Evolutionary conservation across 2,113 vertebrate genomes (phyloP).

Genomic region (Sardina pilchardus): DNA sequence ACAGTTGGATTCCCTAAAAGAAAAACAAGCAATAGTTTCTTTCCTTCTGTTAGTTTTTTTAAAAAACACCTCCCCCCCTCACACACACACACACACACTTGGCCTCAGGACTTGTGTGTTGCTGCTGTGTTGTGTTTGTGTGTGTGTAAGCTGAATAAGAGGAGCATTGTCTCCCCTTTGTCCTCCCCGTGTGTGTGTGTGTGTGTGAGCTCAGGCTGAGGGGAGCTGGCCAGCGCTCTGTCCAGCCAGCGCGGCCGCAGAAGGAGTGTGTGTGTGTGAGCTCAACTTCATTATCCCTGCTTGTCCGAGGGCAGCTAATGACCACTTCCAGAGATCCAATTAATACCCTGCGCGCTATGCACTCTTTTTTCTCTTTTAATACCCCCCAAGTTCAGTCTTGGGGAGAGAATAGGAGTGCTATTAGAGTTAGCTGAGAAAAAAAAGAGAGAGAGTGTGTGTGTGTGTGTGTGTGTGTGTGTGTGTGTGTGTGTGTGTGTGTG

Average conservation of each 20-base stretch:
- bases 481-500: too few species aligned
- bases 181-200: neutral
- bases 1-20: neutral
- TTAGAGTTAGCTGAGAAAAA: neutral
- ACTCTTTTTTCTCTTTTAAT: conserved; percentile 33
- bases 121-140: neutral
- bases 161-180: neutral
- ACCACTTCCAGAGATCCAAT: conserved; percentile 73
- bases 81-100: too few species aligned
- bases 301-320: conserved; percentile 75
- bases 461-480: neutral
- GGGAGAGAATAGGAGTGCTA: neutral
- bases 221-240: neutral
- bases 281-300: conserved; percentile 73
- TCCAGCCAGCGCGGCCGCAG: neutral
- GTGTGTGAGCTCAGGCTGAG: neutral
- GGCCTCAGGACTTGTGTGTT: neutral
- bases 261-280: too few species aligned
- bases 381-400: conserved; percentile 10
- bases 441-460: conserved; percentile 18
- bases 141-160: neutral
- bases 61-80: neutral
- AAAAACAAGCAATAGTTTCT: neutral
- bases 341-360: conserved; percentile 52
- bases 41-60: too few species aligned